Percentiles rank a stretch among this genome's conserved stretches.
Evolutionary conservation across 2,113 vertebrate genomes (phyloP).

Genomic region (Hemichromis elongatus): DNA sequence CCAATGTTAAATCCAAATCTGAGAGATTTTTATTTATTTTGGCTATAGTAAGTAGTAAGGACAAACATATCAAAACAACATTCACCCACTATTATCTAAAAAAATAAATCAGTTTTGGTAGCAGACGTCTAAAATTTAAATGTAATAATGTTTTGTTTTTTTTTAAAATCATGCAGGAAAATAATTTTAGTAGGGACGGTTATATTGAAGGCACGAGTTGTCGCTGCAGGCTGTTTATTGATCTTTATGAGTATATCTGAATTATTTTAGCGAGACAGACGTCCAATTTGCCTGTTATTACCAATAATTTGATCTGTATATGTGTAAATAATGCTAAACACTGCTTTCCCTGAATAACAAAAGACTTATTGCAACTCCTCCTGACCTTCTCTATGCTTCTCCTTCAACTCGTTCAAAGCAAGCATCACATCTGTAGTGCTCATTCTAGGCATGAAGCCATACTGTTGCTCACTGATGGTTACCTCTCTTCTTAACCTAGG

Average conservation of each 20-base stretch:
- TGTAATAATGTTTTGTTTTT: not conserved
- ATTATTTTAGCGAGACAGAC: not conserved
- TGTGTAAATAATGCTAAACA: not conserved
- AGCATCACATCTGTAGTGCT: not conserved
- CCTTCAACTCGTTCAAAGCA: not conserved
- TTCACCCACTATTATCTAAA: not conserved
- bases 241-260: not conserved
- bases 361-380: not conserved
- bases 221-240: not conserved
- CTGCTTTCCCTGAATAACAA: not conserved
- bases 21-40: not conserved
- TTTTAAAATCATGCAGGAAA: not conserved
- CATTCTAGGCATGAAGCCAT: fast-evolving
- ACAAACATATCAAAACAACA: not conserved
- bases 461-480: not conserved
- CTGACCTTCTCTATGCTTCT: not conserved
- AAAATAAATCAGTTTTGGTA: too few relatives aligned
- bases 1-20: not conserved
- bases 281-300: not conserved
- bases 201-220: not conserved
- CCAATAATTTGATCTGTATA: not conserved
- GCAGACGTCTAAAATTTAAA: not conserved
- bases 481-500: not conserved
- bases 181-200: not conserved
- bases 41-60: not conserved